These are phyloP conservation scores for Acyrthosiphon pisum DNA, from an alignment of 1,140 invertebrate species.

Conservation along the genomic window DNA sequence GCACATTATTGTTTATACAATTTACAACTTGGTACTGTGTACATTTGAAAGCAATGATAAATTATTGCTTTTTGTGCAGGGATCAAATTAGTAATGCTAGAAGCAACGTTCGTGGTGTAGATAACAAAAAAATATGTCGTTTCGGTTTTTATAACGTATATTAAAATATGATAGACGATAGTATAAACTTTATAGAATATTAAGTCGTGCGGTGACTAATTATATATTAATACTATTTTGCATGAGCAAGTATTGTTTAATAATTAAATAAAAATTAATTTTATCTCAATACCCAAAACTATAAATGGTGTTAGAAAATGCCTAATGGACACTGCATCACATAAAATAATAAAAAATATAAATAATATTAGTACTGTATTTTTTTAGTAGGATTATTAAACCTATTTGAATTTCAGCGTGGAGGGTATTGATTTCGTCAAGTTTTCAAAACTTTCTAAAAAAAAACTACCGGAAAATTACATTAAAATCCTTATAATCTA, in stretches of 20 bases:
- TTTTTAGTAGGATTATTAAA: neutral
- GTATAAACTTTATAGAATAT: too few relatives aligned
- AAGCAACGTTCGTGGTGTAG: neutral
- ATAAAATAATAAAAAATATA: neutral
- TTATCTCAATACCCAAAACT: neutral
- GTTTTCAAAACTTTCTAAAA: neutral
- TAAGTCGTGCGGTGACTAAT: too few relatives aligned
- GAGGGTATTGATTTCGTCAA: neutral
- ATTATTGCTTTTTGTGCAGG: neutral
- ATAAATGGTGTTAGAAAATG: neutral
- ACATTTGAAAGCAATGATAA: neutral
- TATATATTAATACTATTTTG: too few relatives aligned
- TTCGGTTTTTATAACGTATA: neutral
- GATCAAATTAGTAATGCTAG: neutral
- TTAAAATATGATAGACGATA: too few relatives aligned
- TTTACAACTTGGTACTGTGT: neutral
- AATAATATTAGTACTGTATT: neutral
- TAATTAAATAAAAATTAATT: neutral
- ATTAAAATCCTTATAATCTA: neutral
- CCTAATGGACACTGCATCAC: neutral
- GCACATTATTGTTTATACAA: neutral
- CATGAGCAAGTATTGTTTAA: neutral
- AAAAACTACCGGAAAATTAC: neutral
- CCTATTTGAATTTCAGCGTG: neutral
- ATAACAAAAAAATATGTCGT: neutral